Conservation (phyloP, 2,113 vertebrate species). For the Tachuris rubrigastra region DNA sequence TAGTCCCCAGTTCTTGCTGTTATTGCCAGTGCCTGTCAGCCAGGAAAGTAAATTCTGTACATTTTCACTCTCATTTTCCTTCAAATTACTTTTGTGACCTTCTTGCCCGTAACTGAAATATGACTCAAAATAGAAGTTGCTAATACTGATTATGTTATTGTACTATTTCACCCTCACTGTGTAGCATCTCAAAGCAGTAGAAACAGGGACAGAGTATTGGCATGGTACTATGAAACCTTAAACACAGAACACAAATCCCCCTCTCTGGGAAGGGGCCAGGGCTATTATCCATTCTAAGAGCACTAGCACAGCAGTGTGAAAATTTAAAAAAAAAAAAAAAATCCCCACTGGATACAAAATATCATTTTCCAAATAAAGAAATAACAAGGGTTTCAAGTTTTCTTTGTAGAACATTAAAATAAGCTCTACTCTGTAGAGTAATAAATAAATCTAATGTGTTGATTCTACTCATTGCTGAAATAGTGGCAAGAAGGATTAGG, state of each 20-base stretch:
- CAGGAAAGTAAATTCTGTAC: not conserved
- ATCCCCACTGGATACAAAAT: not conserved
- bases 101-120: not conserved
- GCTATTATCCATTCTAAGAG: not conserved
- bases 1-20: not conserved
- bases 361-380: not conserved
- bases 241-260: not conserved
- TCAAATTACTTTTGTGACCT: constrained; percentile 20
- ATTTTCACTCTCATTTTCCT: not conserved
- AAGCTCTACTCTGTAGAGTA: not conserved
- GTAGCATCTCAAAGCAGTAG: not conserved
- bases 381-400: not conserved
- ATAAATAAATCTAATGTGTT: not conserved
- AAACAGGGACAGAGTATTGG: not conserved
- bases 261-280: not conserved
- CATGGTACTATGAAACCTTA: not conserved
- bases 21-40: not conserved
- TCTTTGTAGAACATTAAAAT: not conserved
- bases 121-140: not conserved
- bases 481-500: not conserved
- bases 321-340: constrained; percentile 1
- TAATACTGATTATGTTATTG: constrained; percentile 35
- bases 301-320: not conserved
- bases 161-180: not conserved
- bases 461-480: not conserved